These are phyloP conservation scores for Dissostichus mawsoni DNA, from an alignment of 2,113 vertebrate species.

Conservation along the genomic window DNA sequence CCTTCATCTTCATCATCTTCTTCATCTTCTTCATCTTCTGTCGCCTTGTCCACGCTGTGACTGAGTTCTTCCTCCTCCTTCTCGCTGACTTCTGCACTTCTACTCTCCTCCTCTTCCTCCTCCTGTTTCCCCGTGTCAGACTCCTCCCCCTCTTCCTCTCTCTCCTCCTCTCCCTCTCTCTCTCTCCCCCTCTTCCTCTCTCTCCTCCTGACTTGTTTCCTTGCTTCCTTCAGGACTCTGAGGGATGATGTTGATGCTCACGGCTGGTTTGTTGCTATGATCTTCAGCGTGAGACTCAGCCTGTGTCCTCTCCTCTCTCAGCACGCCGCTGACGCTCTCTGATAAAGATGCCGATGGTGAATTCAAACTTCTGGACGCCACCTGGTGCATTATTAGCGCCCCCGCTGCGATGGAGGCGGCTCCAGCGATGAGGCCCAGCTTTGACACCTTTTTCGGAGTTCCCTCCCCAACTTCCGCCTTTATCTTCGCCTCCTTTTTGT, in stretches of 20 bases:
- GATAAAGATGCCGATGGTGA: background rate
- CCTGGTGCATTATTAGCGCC: constrained; percentile 30
- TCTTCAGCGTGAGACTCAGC: background rate
- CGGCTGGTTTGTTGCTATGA: constrained; percentile 27
- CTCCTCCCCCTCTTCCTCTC: constrained; percentile 18
- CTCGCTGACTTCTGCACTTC: constrained; percentile 21
- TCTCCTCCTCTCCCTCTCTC: background rate
- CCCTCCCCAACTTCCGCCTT: background rate
- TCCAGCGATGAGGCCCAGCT: constrained; percentile 28
- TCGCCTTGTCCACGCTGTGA: constrained; percentile 17
- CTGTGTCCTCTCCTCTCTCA: background rate
- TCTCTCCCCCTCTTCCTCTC: background rate
- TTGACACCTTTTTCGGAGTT: background rate
- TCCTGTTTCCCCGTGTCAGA: background rate
- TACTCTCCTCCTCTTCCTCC: constrained; percentile 6
- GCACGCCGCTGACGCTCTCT: constrained; percentile 17
- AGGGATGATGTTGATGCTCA: constrained; percentile 67
- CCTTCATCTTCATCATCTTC: constrained; percentile 33
- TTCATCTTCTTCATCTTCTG: constrained; percentile 13
- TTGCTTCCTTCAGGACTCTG: constrained; percentile 27
- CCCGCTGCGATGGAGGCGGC: constrained; percentile 59
- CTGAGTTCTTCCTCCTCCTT: constrained; percentile 9
- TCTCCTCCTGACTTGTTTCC: background rate
- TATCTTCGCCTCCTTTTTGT: constrained; percentile 33
- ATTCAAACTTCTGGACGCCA: constrained; percentile 13